A percentile compares a stretch with the other conserved stretches of the same genome.
These are phyloP conservation scores for Phragmatobia fuliginosa DNA, from an alignment of 2,888 invertebrate genomes.

Conservation along the genomic window DNA sequence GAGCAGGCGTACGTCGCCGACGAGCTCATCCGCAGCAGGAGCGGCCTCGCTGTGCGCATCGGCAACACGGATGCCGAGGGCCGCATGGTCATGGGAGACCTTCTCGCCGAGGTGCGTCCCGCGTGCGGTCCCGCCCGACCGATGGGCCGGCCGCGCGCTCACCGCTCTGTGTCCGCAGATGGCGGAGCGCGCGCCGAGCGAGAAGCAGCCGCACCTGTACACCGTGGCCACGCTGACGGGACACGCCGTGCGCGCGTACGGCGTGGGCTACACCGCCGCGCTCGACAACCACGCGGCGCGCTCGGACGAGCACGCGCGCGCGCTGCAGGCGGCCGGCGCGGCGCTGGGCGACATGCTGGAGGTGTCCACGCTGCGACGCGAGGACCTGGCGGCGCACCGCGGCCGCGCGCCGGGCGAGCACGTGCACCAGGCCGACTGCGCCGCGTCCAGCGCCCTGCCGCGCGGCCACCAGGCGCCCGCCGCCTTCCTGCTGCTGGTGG, in stretches of 20 bases:
- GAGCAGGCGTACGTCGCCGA: slow-evolving; percentile 95
- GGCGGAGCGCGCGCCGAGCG: slow-evolving; percentile 88
- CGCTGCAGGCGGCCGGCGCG: slow-evolving; percentile 89
- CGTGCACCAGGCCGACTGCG: slow-evolving; percentile 91
- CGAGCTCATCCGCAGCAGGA: slow-evolving; percentile 94
- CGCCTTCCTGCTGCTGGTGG: slow-evolving; percentile 94
- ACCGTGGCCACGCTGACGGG: slow-evolving; percentile 97
- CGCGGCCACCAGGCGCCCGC: slow-evolving; percentile 93
- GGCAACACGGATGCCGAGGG: slow-evolving; percentile 99
- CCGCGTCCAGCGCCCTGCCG: slow-evolving; percentile 88
- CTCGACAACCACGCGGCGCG: slow-evolving; percentile 92
- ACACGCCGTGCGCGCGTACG: slow-evolving; percentile 91
- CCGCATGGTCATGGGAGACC: slow-evolving; percentile 96
- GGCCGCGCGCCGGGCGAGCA: slow-evolving; percentile 94
- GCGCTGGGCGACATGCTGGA: slow-evolving; percentile 93
- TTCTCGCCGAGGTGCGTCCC: slow-evolving; percentile 86
- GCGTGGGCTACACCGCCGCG: slow-evolving; percentile 91
- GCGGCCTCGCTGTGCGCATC: slow-evolving; percentile 94
- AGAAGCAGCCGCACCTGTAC: slow-evolving; percentile 93
- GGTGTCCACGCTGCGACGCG: slow-evolving; percentile 90
- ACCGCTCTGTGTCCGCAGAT: slow-evolving; percentile 51
- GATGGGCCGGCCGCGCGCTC: no score
- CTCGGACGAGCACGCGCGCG: slow-evolving; percentile 79
- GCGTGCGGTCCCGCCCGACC: background rate
- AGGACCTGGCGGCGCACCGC: slow-evolving; percentile 89